Evolutionary conservation across 2,888 invertebrate species (phyloP).

Genomic region (Drosophila histrio): DNA sequence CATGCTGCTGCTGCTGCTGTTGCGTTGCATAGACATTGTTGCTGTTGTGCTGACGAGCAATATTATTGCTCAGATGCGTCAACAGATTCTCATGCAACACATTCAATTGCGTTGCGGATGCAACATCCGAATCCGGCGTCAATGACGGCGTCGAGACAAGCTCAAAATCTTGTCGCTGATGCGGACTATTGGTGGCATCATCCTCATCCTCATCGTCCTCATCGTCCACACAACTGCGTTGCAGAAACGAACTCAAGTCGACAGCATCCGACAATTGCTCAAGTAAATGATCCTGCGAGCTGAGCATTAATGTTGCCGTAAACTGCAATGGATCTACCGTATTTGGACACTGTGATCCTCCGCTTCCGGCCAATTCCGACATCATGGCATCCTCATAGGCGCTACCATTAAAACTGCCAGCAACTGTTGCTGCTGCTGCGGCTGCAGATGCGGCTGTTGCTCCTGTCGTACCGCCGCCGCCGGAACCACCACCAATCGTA

Average conservation of each 20-base stretch:
- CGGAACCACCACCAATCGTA: constrained; percentile 70
- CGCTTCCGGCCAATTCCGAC: constrained; percentile 88
- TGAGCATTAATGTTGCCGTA: constrained; percentile 92
- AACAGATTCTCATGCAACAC: constrained; percentile 91
- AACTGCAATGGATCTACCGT: constrained; percentile 93
- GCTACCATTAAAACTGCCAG: constrained; percentile 67
- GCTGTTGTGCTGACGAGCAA: constrained; percentile 83
- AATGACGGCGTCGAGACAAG: constrained; percentile 90
- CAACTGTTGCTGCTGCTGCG: neutral
- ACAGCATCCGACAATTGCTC: constrained; percentile 92
- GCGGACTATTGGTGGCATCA: constrained; percentile 84
- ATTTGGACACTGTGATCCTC: constrained; percentile 78
- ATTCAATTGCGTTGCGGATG: constrained; percentile 86
- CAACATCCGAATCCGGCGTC: constrained; percentile 86
- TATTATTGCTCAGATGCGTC: constrained; percentile 85
- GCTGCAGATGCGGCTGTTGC: neutral
- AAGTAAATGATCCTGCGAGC: constrained; percentile 90
- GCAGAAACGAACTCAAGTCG: constrained; percentile 90
- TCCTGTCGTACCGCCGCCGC: neutral
- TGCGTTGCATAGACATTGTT: constrained; percentile 83
- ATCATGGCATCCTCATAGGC: constrained; percentile 92
- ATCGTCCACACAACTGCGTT: constrained; percentile 87
- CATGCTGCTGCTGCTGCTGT: constrained; percentile 86
- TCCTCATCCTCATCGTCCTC: constrained; percentile 58
- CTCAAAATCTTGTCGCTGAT: constrained; percentile 86